Percentiles rank a stretch among this genome's conserved stretches.
Conservation (phyloP, 1,140 invertebrate species). For the Lordiphosa mommai region DNA sequence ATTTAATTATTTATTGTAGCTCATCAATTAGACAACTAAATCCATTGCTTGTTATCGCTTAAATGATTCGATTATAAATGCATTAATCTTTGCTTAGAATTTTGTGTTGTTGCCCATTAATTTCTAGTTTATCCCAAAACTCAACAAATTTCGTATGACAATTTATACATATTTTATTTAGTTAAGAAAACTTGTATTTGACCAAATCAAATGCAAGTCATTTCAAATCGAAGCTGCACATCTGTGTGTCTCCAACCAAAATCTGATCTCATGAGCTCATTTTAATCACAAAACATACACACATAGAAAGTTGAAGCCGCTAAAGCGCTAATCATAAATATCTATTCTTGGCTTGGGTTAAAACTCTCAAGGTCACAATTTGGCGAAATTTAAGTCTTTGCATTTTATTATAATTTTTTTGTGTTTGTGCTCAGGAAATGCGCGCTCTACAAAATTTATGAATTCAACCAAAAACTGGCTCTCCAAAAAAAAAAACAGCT, state of each 20-base stretch:
- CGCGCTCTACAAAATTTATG: constrained; percentile 4
- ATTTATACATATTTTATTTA: not conserved
- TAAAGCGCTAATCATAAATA: constrained; percentile 28
- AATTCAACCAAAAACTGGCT: constrained; percentile 15
- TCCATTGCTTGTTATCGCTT: constrained; percentile 12
- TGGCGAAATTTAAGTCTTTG: not conserved
- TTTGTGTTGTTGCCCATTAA: constrained; percentile 1
- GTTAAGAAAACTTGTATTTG: not conserved
- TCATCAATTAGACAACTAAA: constrained; percentile 6
- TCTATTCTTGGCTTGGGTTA: constrained; percentile 2
- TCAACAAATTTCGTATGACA: not conserved
- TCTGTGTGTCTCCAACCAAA: not conserved
- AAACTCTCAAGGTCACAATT: constrained; percentile 5
- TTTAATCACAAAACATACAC: constrained; percentile 28
- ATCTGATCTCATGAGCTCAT: constrained; percentile 19
- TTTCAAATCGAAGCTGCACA: too few relatives aligned
- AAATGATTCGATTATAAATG: constrained; percentile 42
- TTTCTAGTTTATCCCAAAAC: not conserved
- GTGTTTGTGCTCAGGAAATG: constrained; percentile 6
- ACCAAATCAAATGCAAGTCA: constrained; percentile 6
- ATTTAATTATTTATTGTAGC: not conserved
- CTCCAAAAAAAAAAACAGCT: constrained; percentile 22
- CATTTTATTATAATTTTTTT: not conserved
- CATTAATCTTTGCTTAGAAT: constrained; percentile 28
- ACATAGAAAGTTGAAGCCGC: not conserved